These are phyloP conservation scores for Enteromius viviparus DNA, from an alignment of 2,797 vertebrate species.

Conservation along the genomic window DNA sequence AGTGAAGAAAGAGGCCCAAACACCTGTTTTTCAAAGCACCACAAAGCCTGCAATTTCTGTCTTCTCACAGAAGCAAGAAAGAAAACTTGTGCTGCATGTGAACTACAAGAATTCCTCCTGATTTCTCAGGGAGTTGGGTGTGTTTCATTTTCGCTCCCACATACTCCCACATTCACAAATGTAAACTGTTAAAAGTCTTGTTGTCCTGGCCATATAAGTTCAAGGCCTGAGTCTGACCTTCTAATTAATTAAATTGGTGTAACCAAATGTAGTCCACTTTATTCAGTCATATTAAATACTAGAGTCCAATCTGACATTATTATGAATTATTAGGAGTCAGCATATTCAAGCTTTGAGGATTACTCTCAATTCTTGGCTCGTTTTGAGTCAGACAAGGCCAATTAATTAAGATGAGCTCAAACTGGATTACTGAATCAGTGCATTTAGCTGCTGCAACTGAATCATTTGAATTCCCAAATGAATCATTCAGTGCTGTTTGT, in stretches of 20 bases:
- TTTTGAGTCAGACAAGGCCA: not conserved
- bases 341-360: not conserved
- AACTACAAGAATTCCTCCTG: slow-evolving; percentile 1
- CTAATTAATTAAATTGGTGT: not conserved
- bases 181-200: not conserved
- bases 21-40: slow-evolving; percentile 59
- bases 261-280: not conserved
- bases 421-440: not conserved
- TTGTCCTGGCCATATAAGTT: slow-evolving; percentile 8
- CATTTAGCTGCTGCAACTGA: not conserved
- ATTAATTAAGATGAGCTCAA: not conserved
- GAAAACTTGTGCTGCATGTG: slow-evolving; percentile 15
- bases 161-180: slow-evolving; percentile 1
- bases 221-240: not conserved
- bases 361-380: not conserved
- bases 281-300: not conserved
- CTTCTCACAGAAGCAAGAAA: slow-evolving; percentile 16
- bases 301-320: not conserved
- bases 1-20: slow-evolving; percentile 43
- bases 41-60: slow-evolving; percentile 53
- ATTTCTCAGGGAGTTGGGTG: slow-evolving; percentile 27
- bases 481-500: not conserved
- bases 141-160: slow-evolving; percentile 12
- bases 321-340: slow-evolving; percentile 6
- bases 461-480: slow-evolving; percentile 4